Conservation (phyloP, 1,140 invertebrate genomes). For the Heliothis virescens region DNA sequence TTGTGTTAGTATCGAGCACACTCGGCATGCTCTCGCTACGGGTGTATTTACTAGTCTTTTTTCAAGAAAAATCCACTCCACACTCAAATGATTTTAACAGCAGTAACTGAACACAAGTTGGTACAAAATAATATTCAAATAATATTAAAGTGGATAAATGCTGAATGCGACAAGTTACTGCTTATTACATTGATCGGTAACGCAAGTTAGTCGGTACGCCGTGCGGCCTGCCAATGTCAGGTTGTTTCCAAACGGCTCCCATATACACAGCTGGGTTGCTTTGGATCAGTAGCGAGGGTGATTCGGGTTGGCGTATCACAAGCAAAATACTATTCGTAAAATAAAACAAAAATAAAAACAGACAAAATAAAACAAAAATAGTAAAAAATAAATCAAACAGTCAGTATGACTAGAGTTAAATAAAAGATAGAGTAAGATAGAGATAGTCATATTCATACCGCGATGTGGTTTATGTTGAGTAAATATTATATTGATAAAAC, state of each 20-base stretch:
- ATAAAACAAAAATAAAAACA: slow-evolving; percentile 75
- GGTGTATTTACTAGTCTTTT: slow-evolving; percentile 59
- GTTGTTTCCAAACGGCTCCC: slow-evolving; percentile 60
- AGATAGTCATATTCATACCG: slow-evolving; percentile 82
- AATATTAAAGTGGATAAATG: slow-evolving; percentile 65
- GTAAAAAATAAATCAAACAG: slow-evolving; percentile 82
- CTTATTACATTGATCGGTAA: slow-evolving; percentile 66
- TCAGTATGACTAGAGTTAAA: slow-evolving; percentile 84
- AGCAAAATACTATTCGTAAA: slow-evolving; percentile 83
- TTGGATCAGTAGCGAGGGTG: slow-evolving; percentile 80
- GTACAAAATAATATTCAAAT: slow-evolving; percentile 71
- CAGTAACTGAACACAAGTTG: slow-evolving; percentile 81
- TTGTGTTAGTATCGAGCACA: slow-evolving; percentile 77
- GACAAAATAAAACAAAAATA: slow-evolving; percentile 72
- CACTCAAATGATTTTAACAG: slow-evolving; percentile 78
- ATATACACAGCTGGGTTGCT: slow-evolving; percentile 72
- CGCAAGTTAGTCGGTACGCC: slow-evolving; percentile 75
- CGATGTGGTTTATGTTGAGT: slow-evolving; percentile 76
- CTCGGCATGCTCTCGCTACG: slow-evolving; percentile 76
- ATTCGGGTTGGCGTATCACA: slow-evolving; percentile 83
- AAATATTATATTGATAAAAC: slow-evolving; percentile 61
- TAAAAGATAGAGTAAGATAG: slow-evolving; percentile 82
- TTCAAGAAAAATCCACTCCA: slow-evolving; percentile 82
- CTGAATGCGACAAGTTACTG: slow-evolving; percentile 73
- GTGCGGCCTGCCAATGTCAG: slow-evolving; percentile 60